Percentiles rank a stretch among this genome's conserved stretches.
Conservation (phyloP, 1,140 invertebrate species). For the Acromyrmex heyeri region DNA sequence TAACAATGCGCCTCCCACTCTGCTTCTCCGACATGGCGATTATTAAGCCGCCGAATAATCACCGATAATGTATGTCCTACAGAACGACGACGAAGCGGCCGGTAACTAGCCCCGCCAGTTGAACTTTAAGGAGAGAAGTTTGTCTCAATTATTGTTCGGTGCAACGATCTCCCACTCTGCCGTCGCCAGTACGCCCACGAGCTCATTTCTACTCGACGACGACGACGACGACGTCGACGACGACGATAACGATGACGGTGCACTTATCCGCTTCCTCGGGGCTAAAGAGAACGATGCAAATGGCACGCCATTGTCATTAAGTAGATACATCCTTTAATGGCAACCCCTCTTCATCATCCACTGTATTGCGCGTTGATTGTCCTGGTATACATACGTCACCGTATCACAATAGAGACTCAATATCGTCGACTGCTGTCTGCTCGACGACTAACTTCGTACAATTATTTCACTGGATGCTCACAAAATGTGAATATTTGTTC, state of each 20-base stretch:
- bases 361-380: conserved; percentile 66
- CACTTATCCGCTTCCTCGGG: conserved; percentile 75
- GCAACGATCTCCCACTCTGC: conserved; percentile 64
- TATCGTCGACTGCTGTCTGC: neutral
- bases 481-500: neutral
- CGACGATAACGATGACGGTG: conserved; percentile 7
- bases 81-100: conserved; percentile 52
- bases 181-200: conserved; percentile 28
- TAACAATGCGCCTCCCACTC: conserved; percentile 43
- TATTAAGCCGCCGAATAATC: conserved; percentile 53
- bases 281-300: conserved; percentile 71
- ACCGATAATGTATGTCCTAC: conserved; percentile 63
- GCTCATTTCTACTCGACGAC: conserved; percentile 55
- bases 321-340: conserved; percentile 76
- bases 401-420: conserved; percentile 13
- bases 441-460: neutral
- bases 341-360: conserved; percentile 62
- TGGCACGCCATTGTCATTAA: conserved; percentile 75
- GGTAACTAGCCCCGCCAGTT: conserved; percentile 25
- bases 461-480: conserved; percentile 14
- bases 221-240: neutral
- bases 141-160: conserved; percentile 73
- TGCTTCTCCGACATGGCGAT: neutral
- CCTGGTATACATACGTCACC: conserved; percentile 39
- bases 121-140: conserved; percentile 72